Evolutionary conservation across 2,113 vertebrate genomes (phyloP).

Genomic region (Cavia porcellus): DNA sequence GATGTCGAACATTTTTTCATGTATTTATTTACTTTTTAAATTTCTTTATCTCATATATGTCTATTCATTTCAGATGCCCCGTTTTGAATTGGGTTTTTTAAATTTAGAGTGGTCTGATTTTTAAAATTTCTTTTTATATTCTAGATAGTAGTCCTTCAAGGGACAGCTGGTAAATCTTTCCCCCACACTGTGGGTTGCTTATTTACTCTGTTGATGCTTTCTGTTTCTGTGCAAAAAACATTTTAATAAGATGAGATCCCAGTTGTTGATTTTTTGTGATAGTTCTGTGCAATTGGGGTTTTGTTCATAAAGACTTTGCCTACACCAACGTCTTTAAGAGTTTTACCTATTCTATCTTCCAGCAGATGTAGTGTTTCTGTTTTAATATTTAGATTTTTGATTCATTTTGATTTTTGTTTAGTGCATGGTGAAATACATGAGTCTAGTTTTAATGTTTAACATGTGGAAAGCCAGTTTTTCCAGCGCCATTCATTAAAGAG

Average conservation of each 20-base stretch:
- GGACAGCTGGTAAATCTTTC: neutral
- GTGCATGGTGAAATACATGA: neutral
- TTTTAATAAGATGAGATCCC: neutral
- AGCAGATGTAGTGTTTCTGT: neutral
- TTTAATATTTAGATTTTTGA: neutral
- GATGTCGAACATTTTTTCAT: neutral
- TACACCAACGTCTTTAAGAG: neutral
- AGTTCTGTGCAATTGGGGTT: neutral
- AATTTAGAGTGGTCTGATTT: neutral
- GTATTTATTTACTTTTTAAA: neutral
- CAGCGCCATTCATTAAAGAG: neutral
- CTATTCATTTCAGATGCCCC: neutral
- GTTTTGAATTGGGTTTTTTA: neutral
- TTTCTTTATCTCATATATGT: neutral
- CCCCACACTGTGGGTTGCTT: neutral
- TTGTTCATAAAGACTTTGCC: neutral
- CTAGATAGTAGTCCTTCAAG: neutral
- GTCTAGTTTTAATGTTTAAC: neutral
- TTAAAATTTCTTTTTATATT: neutral
- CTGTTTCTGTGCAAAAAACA: neutral
- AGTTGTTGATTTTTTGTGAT: neutral
- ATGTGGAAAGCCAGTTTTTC: neutral
- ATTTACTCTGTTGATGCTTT: neutral
- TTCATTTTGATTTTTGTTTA: neutral
- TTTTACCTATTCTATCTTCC: neutral